Percentiles rank a stretch among this genome's conserved stretches.
Conservation (phyloP, 2,888 invertebrate genomes). For the Anorthoa munda region DNA sequence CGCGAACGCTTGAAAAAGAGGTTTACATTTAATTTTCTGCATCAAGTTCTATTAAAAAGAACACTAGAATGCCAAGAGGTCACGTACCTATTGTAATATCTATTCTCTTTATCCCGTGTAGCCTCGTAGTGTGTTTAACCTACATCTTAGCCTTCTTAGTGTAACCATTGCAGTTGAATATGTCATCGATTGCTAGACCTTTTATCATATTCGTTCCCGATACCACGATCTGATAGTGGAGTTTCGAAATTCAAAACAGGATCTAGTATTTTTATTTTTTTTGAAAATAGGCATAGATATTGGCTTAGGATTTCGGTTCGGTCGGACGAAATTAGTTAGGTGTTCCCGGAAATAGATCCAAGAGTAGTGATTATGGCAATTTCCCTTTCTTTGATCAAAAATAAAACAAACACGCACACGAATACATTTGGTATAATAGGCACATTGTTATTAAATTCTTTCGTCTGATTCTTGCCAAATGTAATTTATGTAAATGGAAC, state of each 20-base stretch:
- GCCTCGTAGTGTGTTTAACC: slow-evolving; percentile 51
- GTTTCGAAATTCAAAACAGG: slow-evolving; percentile 20
- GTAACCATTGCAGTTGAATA: slow-evolving; percentile 70
- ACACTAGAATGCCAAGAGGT: slow-evolving; percentile 42
- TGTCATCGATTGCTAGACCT: slow-evolving; percentile 69
- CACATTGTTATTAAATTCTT: slow-evolving; percentile 18
- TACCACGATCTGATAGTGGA: slow-evolving; percentile 55
- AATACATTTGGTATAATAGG: not conserved
- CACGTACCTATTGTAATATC: slow-evolving; percentile 43
- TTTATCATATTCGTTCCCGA: slow-evolving; percentile 67
- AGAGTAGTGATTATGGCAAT: slow-evolving; percentile 26
- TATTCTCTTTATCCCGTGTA: slow-evolving; percentile 40
- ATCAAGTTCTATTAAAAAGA: slow-evolving; percentile 41
- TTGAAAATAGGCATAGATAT: not conserved
- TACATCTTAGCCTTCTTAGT: slow-evolving; percentile 67
- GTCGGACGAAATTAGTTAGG: slow-evolving; percentile 13
- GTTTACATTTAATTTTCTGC: slow-evolving; percentile 24
- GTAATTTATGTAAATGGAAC: slow-evolving; percentile 19
- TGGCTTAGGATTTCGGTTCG: not conserved
- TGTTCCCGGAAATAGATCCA: slow-evolving; percentile 27
- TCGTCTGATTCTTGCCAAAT: slow-evolving; percentile 27
- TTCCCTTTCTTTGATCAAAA: slow-evolving; percentile 26
- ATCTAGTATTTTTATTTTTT: slow-evolving; percentile 17
- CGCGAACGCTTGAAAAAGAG: slow-evolving; percentile 29
- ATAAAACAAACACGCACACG: slow-evolving; percentile 2